phyloP scores from a whole-genome alignment of 2,113 vertebrate species.

The Toxostoma redivivum region DNA sequence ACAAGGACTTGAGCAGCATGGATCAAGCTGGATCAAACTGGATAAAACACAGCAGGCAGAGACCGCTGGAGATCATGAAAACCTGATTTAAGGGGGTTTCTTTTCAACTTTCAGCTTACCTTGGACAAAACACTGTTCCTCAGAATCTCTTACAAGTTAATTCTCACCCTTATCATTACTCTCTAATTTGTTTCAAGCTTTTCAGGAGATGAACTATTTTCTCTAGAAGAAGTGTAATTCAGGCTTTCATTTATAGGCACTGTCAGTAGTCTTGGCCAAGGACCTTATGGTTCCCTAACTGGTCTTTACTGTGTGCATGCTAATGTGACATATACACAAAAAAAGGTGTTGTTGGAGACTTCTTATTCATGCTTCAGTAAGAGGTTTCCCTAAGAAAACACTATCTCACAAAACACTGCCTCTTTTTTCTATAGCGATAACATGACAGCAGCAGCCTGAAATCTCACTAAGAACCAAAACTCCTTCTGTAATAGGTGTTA shows the following conservation, averaged over 20 bases:
- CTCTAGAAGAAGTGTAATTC: background rate
- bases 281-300: accelerated
- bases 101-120: background rate
- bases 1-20: background rate
- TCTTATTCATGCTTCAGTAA: background rate
- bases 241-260: background rate
- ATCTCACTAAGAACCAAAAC: background rate
- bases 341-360: background rate
- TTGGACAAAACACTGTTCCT: background rate
- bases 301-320: background rate
- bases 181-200: background rate
- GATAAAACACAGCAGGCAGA: background rate
- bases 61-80: background rate
- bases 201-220: background rate
- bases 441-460: background rate
- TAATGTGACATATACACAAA: background rate
- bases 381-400: background rate
- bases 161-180: background rate
- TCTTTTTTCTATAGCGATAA: background rate
- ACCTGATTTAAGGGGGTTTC: background rate
- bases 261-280: background rate
- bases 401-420: background rate
- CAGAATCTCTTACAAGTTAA: background rate
- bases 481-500: background rate
- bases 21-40: background rate